phyloP scores from a whole-genome alignment of 2,113 vertebrate genomes.

The Boulengeromyrus knoepffleri region DNA sequence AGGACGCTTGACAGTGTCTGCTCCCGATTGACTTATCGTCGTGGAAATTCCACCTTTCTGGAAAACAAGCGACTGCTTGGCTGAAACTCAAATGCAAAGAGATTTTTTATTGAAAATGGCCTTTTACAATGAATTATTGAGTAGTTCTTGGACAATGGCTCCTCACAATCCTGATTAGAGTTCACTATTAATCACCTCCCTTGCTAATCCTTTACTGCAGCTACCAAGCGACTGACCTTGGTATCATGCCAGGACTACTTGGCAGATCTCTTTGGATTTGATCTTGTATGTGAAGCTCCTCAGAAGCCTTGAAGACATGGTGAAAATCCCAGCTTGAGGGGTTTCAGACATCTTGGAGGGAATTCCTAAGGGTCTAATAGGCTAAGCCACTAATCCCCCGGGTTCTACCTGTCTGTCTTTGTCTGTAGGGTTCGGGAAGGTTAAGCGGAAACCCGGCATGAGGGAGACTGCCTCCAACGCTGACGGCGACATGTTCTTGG shows the following conservation, averaged over 20 bases:
- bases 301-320: neutral
- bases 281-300: neutral
- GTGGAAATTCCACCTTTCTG: neutral
- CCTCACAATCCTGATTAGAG: neutral
- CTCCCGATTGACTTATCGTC: neutral
- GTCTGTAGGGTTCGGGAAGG: conserved; percentile 75
- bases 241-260: neutral
- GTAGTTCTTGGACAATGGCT: neutral
- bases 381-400: neutral
- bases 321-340: neutral
- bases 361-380: neutral
- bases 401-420: neutral
- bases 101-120: neutral
- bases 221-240: neutral
- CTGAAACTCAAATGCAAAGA: neutral
- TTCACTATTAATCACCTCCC: neutral
- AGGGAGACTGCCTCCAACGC: conserved; percentile 72
- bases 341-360: neutral
- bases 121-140: neutral
- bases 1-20: neutral
- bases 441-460: conserved; percentile 75
- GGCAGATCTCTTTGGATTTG: neutral
- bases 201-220: neutral
- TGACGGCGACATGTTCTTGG: conserved; percentile 66
- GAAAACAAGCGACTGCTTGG: neutral